Base-by-base conservation (phyloP, 2,113 vertebrate genomes). In the Deroptyus accipitrinus region DNA sequence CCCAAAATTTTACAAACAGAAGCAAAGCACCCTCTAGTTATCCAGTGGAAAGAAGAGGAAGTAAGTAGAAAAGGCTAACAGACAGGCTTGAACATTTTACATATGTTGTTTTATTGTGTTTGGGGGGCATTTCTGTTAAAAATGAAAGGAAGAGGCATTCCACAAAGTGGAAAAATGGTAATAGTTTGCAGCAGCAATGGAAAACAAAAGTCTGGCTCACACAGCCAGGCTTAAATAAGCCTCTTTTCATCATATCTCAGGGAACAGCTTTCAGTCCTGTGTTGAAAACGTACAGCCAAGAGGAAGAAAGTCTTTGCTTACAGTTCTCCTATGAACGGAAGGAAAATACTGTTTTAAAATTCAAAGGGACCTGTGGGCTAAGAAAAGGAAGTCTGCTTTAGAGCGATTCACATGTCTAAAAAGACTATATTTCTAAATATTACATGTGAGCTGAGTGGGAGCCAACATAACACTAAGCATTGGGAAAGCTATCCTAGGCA, bases 21-120 rank as follows among this genome's bases (percentile, higher is more conserved):
- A 89, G 37, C 17, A 78, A 86, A 78, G 3, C 11, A 62, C 23
- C 17, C 5, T 35, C 7, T 33, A 75, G 13, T n/a, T n/a, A 39
- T 39, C 11, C 31, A 42, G 51, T 46, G 7, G 35, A 90, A 84
- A 68, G 25, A 84, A 51, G 39, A 72, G 16, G 7, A 81, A 87
- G 49, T 72, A 81, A n/a, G 7, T 39, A 55, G 46, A 44, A 89
- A 85, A 49, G 6, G 20, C 8, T n/a, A 49, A n/a, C 42, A 78
- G 39, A 23, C 42, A 86, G 73, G 30, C 23, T 39, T 30, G 42
- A 72, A 85, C 23, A 42, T 49, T 68, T 95, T 86, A 46, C 20
- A 33, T 81, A 46, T 81, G 64, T 41, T 74, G 41, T 74, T 92
- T 86, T 74, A 54, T 37, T 86, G 69, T 84, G 37, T 81, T 82